Percentiles rank a stretch among this genome's conserved stretches.
Evolutionary conservation across 2,113 vertebrate genomes (phyloP).

Genomic region (Apeltes quadracus): DNA sequence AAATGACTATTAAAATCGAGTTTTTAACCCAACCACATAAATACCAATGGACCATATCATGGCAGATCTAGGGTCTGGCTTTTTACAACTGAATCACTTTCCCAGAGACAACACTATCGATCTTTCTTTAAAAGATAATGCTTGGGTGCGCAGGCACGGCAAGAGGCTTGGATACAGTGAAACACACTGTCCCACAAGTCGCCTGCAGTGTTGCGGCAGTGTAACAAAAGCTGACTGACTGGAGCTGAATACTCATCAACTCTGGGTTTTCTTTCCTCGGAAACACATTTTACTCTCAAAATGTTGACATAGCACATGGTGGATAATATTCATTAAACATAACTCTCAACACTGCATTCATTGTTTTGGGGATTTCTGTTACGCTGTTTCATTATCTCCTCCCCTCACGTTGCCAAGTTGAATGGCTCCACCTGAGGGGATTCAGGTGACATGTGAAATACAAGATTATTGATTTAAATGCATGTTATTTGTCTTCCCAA

Average conservation of each 20-base stretch:
- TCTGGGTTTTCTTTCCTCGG: background rate
- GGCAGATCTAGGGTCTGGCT: conserved; percentile 54
- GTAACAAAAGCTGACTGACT: conserved; percentile 8
- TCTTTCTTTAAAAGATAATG: conserved; percentile 74
- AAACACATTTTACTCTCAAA: conserved; percentile 26
- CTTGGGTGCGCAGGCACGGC: conserved; percentile 64
- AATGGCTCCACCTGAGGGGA: conserved; percentile 40
- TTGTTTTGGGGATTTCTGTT: conserved; percentile 34
- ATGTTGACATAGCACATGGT: conserved; percentile 9
- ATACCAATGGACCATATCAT: conserved; percentile 76
- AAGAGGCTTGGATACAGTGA: conserved; percentile 38
- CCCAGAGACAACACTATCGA: conserved; percentile 77
- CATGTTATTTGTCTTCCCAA: conserved; percentile 47
- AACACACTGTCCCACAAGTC: conserved; percentile 41
- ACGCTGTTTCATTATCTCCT: conserved; percentile 51
- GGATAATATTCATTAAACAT: conserved; percentile 31
- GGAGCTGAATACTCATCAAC: conserved; percentile 5
- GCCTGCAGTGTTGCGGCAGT: conserved; percentile 24
- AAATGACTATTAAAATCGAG: conserved; percentile 77
- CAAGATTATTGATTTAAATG: conserved; percentile 49
- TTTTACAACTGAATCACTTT: conserved; percentile 73
- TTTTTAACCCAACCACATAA: conserved; percentile 78
- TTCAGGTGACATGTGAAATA: conserved; percentile 25
- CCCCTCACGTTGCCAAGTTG: conserved; percentile 37
- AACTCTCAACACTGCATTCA: conserved; percentile 19